Evolutionary conservation across 2,888 invertebrate genomes (phyloP), one percentile per base, ranked within the genome.

Genomic region (Pimpla rufipes): DNA sequence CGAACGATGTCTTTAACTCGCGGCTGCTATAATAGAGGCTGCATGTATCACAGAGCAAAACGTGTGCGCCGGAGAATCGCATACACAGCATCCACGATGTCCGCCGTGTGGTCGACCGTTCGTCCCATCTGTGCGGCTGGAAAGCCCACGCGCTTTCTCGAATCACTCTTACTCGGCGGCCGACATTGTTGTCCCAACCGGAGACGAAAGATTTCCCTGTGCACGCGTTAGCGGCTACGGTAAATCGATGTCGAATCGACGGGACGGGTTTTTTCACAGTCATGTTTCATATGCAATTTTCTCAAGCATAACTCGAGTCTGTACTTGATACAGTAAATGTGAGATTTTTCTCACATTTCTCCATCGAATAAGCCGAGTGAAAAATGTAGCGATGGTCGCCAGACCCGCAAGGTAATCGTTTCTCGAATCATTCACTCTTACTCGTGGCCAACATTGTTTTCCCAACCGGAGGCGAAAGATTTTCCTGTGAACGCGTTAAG

Each of bases 381-480:
- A n/a, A n/a, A n/a, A n/a, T n/a, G n/a, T n/a, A n/a, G n/a, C n/a
- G n/a, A n/a, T n/a, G n/a, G n/a, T n/a, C n/a, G n/a, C n/a, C n/a
- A n/a, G n/a, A n/a, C n/a, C n/a, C n/a, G n/a, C n/a, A n/a, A n/a
- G n/a, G n/a, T n/a, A n/a, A n/a, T n/a, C n/a, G n/a, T n/a, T n/a
- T n/a, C n/a, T n/a, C n/a, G n/a, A n/a, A n/a, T n/a, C n/a, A n/a
- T 67, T 64, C 73, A 71, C 83, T 83, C 83, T 83, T 73, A 68
- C 79, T 79, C 52, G 37, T 67, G n/a, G 47, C 50, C 66, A 18
- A 83, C 47, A 83, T 77, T 76, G 67, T 62, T 50, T 52, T 52
- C n/a, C n/a, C n/a, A n/a, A n/a, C n/a, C n/a, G n/a, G 29, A 13
- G 47, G 37, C 21, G 45, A 23, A 67, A 67, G 23, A 50, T 29